phyloP scores from a whole-genome alignment of 2,797 vertebrate genomes.

The Argentina silus region DNA sequence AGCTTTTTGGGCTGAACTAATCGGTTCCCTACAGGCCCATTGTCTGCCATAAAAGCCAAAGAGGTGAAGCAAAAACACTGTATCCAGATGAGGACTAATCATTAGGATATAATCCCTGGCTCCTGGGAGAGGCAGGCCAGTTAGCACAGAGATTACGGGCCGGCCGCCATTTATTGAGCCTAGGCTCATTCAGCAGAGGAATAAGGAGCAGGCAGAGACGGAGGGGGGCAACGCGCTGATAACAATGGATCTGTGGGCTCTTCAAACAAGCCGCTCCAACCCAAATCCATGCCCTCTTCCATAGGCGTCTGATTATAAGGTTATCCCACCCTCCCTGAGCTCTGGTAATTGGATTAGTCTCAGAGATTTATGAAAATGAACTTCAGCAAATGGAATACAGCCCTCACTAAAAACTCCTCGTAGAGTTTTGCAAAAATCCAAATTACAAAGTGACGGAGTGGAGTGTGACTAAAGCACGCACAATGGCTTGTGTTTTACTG shows the following conservation, averaged over 20 bases:
- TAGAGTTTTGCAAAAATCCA: conserved; percentile 67
- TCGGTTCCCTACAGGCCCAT: conserved; percentile 54
- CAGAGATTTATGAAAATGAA: conserved; percentile 86
- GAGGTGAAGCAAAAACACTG: conserved; percentile 76
- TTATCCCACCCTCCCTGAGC: conserved; percentile 80
- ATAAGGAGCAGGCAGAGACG: conserved; percentile 75
- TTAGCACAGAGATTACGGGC: conserved; percentile 80
- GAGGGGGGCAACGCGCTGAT: conserved; percentile 74
- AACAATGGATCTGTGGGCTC: conserved; percentile 79
- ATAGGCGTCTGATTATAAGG: conserved; percentile 82
- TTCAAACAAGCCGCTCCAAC: conserved; percentile 78
- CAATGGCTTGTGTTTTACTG: conserved; percentile 31
- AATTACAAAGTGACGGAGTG: conserved; percentile 54
- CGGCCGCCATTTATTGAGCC: conserved; percentile 76
- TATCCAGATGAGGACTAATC: conserved; percentile 80
- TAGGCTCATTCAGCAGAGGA: conserved; percentile 74
- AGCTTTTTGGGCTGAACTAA: conserved; percentile 57
- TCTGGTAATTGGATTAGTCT: conserved; percentile 86
- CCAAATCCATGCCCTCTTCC: conserved; percentile 80
- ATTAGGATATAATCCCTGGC: conserved; percentile 81
- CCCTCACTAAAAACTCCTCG: conserved; percentile 64
- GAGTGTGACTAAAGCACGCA: conserved; percentile 31
- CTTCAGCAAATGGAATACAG: conserved; percentile 72
- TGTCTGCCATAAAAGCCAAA: conserved; percentile 69
- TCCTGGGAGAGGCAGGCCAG: conserved; percentile 76